Conservation (phyloP, 2,888 invertebrate genomes). For the Physocephala rufipes region DNA sequence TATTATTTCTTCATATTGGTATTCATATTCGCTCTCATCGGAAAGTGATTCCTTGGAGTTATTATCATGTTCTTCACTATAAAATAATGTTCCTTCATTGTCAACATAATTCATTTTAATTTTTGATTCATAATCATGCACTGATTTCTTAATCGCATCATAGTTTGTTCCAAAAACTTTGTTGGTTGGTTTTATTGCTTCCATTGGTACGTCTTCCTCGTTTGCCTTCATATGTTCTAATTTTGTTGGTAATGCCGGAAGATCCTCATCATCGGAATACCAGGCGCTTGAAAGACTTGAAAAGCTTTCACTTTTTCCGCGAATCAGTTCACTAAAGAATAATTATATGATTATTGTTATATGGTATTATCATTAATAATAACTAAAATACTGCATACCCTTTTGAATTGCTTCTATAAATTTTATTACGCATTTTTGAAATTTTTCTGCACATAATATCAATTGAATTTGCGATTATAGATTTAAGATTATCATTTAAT, state of each 20-base stretch:
- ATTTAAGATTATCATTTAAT: constrained; percentile 28
- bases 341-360: too few relatives aligned
- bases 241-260: constrained; percentile 36
- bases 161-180: not conserved
- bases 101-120: constrained; percentile 8
- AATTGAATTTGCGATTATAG: constrained; percentile 35
- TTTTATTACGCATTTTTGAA: constrained; percentile 25
- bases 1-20: not conserved
- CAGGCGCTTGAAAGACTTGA: constrained; percentile 39
- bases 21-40: not conserved
- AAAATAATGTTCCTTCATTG: not conserved
- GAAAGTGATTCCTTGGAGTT: not conserved
- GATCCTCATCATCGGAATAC: constrained; percentile 32
- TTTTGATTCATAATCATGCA: not conserved
- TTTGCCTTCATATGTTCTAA: constrained; percentile 37
- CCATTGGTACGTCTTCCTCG: not conserved
- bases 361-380: too few relatives aligned
- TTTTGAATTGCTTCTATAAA: not conserved
- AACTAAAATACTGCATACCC: too few relatives aligned
- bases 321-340: too few relatives aligned
- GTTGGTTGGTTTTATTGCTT: not conserved
- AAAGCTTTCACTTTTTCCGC: constrained; percentile 29
- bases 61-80: not conserved
- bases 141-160: not conserved
- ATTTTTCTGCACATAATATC: constrained; percentile 37